Base-by-base conservation (phyloP, 2,113 vertebrate genomes). In the Cinclus cinclus region DNA sequence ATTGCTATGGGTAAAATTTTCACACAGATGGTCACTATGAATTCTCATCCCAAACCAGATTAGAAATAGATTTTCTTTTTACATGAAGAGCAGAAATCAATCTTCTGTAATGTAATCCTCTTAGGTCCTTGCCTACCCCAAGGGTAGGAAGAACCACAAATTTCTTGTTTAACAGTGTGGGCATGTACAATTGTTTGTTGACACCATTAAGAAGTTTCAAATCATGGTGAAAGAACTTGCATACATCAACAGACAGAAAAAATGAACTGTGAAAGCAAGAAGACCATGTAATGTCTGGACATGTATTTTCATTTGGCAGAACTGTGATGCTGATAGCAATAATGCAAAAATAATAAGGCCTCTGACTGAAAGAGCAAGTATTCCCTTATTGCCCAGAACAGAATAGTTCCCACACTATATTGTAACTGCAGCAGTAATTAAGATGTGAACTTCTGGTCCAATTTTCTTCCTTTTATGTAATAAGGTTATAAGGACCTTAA, bases 191-290 rank as follows among this genome's bases (percentile, higher is more conserved):
- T 64, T 69, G 24, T 90, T 87, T 89, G 67, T 86, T 0, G 0
- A 92, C 35, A 60, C 30, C 16, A 23, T 75, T 74, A 65, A 76
- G 76, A 92, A 96, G 31, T 82, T 95, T 63, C 68, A 94, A 83
- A 73, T 91, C 58, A 78, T 3, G 16, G 44, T 74, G 63, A 95
- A 87, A 85, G 50, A 84, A 65, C 60, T 91, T 63, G 53, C 39
- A 75, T 41, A 69, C 75, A 75, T 70, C 5, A 8, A 74, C 13
- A 62, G 75, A 71, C 33, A 86, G 42, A 65, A 83, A 69, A 79
- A 89, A 92, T 68, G 46, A 90, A 83, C 59, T 90, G 79, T 87
- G 88, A 94, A 93, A 77, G 75, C 58, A 91, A 90, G 47, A 92
- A 42, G 58, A 82, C 11, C 49, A 85, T 9, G 13, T 73, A 73